Percentiles rank a stretch among this genome's conserved stretches.
phyloP scores from a whole-genome alignment of 2,888 invertebrate species.

The Lasius fuliginosus region DNA sequence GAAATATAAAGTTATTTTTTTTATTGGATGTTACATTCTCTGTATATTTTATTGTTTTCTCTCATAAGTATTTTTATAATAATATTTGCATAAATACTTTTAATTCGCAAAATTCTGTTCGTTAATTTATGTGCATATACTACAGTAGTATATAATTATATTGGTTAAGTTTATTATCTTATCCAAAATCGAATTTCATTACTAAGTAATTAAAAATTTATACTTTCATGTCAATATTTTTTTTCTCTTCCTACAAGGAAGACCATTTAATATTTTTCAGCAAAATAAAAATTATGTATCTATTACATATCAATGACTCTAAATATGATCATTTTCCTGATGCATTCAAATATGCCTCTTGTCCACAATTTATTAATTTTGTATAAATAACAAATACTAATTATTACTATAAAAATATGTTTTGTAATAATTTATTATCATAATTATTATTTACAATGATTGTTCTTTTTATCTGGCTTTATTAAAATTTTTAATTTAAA shows the following conservation, averaged over 20 bases:
- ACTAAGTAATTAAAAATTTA: constrained; percentile 67
- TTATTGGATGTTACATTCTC: neutral
- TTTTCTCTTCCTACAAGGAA: neutral
- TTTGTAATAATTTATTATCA: neutral
- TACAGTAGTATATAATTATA: neutral
- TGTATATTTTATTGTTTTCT: neutral
- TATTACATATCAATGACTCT: neutral
- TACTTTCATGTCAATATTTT: constrained; percentile 43
- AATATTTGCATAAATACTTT: neutral
- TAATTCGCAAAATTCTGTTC: neutral
- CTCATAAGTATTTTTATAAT: neutral
- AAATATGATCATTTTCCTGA: neutral
- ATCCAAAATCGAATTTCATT: constrained; percentile 75
- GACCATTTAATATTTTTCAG: neutral
- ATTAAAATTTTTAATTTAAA: too few relatives aligned
- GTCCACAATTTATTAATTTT: neutral
- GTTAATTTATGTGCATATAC: neutral
- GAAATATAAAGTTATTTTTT: neutral
- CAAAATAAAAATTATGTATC: neutral
- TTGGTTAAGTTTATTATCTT: constrained; percentile 66
- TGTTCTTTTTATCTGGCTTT: neutral
- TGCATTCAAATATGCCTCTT: neutral
- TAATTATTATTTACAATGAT: neutral
- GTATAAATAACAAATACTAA: neutral
- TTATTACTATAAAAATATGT: neutral